phyloP scores from a whole-genome alignment of 2,797 vertebrate genomes.

The Allobates femoralis region DNA sequence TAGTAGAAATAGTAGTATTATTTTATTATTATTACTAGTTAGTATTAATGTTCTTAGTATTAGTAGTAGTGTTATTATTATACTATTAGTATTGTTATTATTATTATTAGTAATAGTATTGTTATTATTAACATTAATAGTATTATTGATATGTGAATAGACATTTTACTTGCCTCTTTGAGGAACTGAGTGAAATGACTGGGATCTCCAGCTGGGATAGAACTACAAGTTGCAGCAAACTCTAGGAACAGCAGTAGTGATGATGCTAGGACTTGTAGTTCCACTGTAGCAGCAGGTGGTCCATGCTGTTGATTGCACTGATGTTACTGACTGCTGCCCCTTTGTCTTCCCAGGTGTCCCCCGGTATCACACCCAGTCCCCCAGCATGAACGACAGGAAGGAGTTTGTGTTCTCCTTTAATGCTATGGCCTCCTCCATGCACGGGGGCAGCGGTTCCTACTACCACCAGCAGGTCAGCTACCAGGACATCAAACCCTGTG shows the following conservation, averaged over 20 bases:
- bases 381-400: constrained; percentile 97
- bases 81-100: neutral
- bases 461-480: constrained; percentile 98
- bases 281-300: neutral
- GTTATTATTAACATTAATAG: neutral
- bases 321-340: neutral
- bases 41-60: neutral
- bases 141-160: neutral
- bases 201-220: neutral
- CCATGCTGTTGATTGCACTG: neutral
- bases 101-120: neutral
- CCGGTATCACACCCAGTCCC: constrained; percentile 96
- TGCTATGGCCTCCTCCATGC: constrained; percentile 97
- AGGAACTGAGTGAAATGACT: too few relatives aligned
- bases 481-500: constrained; percentile 99
- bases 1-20: too few relatives aligned
- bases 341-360: constrained; percentile 84
- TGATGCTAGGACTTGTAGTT: neutral
- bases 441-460: constrained; percentile 90
- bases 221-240: neutral
- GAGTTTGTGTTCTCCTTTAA: constrained; percentile 99
- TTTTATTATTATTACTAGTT: too few relatives aligned
- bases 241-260: neutral
- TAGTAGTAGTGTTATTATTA: neutral
- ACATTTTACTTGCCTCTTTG: neutral